Base-by-base conservation (phyloP, 30 jellyfish, hydroid and myxozoan species). In the Aurelia sp. region DNA sequence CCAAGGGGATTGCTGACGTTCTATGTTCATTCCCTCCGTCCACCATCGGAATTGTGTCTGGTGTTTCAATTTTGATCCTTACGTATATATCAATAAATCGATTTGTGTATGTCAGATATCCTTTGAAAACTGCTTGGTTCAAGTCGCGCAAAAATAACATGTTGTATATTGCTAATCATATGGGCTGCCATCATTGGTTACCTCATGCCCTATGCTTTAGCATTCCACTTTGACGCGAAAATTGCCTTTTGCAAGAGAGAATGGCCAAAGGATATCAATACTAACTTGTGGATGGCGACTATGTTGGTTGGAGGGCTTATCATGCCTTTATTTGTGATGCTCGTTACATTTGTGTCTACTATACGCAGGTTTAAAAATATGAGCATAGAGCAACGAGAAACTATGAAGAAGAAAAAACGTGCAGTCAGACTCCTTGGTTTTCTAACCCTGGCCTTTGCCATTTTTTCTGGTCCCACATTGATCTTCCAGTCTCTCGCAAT, bases 11-110 rank as follows among this genome's bases (percentile, higher is more conserved):
- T 9, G 85, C 86, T 3, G 30, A 70, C 40, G 19, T 80, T 31
- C 79, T 93, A 59, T 67, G 97, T 80, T 78, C 98, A 87, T 76
- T 88, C 35, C 77, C 97, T 67, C 68, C 89, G 59, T 62, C 95
- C 69, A 80, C 97, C 55, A 67, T 52, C 44, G 81, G 89, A 51
- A 67, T 93, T 20, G 86, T 84, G 59, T 65, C 93, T 24, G 33
- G 18, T 13, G 92, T 70, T 20, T 65, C 92, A 12, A 59, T 82
- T 10, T n/a, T 71, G 20, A 82, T 86, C 6, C 60, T 82, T 44
- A 70, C 73, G 17, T 82, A 82, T 67, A 82, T 82, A 19, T 57
- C 92, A 7, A 60, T 82, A 35, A 82, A 72, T 44, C 82, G 92
- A 35, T 82, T n/a, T 21, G 86, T 82, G 18, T 82, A 44, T 16